Conservation (phyloP, 2,113 vertebrate genomes). For the Alosa alosa region DNA sequence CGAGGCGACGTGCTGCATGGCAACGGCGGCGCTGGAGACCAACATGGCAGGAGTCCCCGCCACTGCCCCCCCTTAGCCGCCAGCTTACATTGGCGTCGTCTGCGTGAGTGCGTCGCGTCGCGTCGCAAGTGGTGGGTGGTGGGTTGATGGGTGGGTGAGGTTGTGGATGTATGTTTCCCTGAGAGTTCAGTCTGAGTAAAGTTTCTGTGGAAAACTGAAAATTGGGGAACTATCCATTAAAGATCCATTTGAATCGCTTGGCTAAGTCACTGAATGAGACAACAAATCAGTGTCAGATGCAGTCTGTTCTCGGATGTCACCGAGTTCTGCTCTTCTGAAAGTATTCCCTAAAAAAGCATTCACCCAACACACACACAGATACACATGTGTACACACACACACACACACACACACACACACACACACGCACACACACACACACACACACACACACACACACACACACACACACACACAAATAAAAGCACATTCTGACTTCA, state of each 20-base stretch:
- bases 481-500: background rate
- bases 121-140: background rate
- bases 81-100: no score
- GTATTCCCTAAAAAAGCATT: background rate
- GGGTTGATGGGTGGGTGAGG: background rate
- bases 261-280: background rate
- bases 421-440: background rate
- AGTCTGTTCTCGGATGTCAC: background rate
- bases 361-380: background rate
- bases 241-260: background rate
- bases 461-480: background rate
- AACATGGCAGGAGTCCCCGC: background rate
- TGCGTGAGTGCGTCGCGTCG: background rate
- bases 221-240: background rate
- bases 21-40: background rate
- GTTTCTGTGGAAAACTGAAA: background rate
- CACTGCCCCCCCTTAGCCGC: no score
- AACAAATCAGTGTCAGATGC: background rate
- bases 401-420: conserved; percentile 23
- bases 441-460: background rate
- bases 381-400: background rate
- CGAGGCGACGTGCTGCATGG: background rate
- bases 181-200: background rate
- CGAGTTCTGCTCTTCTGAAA: background rate
- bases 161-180: background rate